These are phyloP conservation scores for Leucoma salicis DNA, from an alignment of 2,888 invertebrate species.

Conservation along the genomic window DNA sequence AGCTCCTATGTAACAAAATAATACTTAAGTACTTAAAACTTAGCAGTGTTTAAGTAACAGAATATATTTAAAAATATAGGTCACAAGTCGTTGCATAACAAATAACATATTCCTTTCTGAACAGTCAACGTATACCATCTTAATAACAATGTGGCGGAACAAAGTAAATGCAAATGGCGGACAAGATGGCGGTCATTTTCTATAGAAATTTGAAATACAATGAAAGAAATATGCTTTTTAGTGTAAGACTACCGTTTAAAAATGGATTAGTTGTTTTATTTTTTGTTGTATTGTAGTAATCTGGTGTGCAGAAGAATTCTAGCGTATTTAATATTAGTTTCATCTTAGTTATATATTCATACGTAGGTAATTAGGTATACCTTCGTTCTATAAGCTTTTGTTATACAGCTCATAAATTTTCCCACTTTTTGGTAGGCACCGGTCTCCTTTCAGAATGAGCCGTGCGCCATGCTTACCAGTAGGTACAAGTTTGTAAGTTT, in stretches of 20 bases:
- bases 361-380: too few relatives aligned
- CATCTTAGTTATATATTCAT: too few relatives aligned
- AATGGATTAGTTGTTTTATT: slow-evolving; percentile 16
- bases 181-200: slow-evolving; percentile 30
- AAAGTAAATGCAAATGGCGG: slow-evolving; percentile 33
- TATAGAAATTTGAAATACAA: slow-evolving; percentile 34
- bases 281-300: slow-evolving; percentile 1
- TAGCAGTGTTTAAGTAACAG: not conserved
- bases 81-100: slow-evolving; percentile 32
- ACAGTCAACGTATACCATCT: slow-evolving; percentile 27
- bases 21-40: not conserved
- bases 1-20: not conserved
- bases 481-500: too few relatives aligned
- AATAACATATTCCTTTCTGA: slow-evolving; percentile 31
- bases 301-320: not conserved
- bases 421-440: too few relatives aligned
- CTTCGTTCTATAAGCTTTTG: too few relatives aligned
- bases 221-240: slow-evolving; percentile 35
- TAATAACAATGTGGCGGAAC: slow-evolving; percentile 28
- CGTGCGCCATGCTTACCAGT: too few relatives aligned
- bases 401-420: too few relatives aligned
- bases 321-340: not conserved
- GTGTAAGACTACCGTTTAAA: slow-evolving; percentile 35
- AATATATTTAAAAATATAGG: slow-evolving; percentile 31
- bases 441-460: too few relatives aligned